These are phyloP conservation scores for Phoxinus phoxinus DNA, from an alignment of 2,113 vertebrate genomes.

Conservation along the genomic window DNA sequence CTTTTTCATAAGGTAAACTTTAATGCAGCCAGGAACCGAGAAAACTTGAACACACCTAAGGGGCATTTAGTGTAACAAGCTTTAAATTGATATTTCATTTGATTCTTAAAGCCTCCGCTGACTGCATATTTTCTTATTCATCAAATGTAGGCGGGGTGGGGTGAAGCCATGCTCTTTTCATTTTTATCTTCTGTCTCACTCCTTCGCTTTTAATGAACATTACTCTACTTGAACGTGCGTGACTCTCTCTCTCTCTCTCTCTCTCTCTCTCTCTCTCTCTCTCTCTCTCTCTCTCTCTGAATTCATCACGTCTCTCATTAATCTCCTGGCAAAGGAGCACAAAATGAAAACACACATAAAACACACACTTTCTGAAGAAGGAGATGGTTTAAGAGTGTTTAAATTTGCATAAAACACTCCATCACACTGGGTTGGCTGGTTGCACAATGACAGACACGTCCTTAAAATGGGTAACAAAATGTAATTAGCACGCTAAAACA, in stretches of 20 bases:
- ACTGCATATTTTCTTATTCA: slow-evolving; percentile 38
- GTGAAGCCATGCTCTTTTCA: slow-evolving; percentile 27
- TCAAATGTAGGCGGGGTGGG: slow-evolving; percentile 28
- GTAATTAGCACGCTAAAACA: slow-evolving; percentile 18
- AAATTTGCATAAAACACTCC: slow-evolving; percentile 37
- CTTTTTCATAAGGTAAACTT: slow-evolving; percentile 20
- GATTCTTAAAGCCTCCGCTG: slow-evolving; percentile 32
- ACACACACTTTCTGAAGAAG: slow-evolving; percentile 11
- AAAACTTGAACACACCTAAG: slow-evolving; percentile 4
- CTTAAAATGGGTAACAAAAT: not conserved
- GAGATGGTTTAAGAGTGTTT: slow-evolving; percentile 28
- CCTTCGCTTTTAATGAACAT: slow-evolving; percentile 43
- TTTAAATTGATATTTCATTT: slow-evolving; percentile 50
- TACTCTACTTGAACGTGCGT: slow-evolving; percentile 2
- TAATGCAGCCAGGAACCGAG: not conserved
- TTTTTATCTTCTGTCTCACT: slow-evolving; percentile 36
- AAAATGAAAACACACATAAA: slow-evolving; percentile 34
- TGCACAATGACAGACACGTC: slow-evolving; percentile 3
- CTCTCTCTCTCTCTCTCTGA: not conserved
- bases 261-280: slow-evolving; percentile 25
- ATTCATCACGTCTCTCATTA: slow-evolving; percentile 35
- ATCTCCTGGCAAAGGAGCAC: slow-evolving; percentile 24
- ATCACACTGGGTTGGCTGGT: slow-evolving; percentile 8
- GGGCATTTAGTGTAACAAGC: slow-evolving; percentile 8
- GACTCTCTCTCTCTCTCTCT: slow-evolving; percentile 18